Evolutionary conservation across 1,140 invertebrate genomes (phyloP).

Genomic region (Lucilia cuprina): DNA sequence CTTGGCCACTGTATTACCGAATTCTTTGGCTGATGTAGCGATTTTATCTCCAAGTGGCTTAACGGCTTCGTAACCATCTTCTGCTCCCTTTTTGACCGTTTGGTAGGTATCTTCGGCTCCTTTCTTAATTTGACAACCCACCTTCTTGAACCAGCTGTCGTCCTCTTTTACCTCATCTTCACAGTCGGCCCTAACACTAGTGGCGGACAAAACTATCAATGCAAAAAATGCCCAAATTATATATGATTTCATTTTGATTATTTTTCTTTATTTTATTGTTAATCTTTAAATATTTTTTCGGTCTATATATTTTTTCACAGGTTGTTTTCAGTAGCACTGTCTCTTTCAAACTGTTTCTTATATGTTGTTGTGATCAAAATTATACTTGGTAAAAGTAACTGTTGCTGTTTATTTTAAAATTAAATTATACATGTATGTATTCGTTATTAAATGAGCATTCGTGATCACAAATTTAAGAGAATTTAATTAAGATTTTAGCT

Average conservation of each 20-base stretch:
- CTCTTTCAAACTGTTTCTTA: constrained; percentile 10
- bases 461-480: not conserved
- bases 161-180: constrained; percentile 50
- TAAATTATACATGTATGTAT: no score
- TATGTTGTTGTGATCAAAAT: not conserved
- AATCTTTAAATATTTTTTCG: not conserved
- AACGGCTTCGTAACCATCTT: constrained; percentile 46
- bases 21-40: constrained; percentile 50
- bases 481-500: not conserved
- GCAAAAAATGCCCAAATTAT: constrained; percentile 23
- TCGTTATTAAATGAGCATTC: not conserved
- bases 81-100: constrained; percentile 44
- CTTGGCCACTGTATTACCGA: constrained; percentile 48
- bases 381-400: not conserved
- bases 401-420: not conserved
- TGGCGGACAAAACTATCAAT: constrained; percentile 34
- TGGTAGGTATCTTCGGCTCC: not conserved
- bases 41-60: constrained; percentile 53
- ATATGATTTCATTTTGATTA: constrained; percentile 35
- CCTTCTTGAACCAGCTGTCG: constrained; percentile 53
- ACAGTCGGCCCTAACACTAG: constrained; percentile 36
- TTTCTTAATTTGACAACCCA: constrained; percentile 50
- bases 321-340: not conserved
- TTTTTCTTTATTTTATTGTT: not conserved
- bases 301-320: not conserved